Conservation (phyloP, 2,797 vertebrate genomes). For the Chloroceryle inda region DNA sequence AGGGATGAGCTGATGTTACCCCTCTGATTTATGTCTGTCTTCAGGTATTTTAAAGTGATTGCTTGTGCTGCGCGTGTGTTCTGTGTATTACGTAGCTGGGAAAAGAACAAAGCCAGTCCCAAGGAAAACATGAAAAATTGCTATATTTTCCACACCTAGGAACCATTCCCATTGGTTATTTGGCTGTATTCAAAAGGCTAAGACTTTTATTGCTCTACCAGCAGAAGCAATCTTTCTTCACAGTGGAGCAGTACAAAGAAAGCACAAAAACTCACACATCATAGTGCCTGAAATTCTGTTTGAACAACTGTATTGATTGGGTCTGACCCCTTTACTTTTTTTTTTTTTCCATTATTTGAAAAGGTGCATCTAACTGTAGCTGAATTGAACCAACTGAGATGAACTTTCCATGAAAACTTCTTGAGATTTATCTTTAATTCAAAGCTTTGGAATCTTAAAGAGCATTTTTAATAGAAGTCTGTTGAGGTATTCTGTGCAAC, state of each 20-base stretch:
- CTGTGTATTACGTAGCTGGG: background rate
- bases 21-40: constrained; percentile 41
- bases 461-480: constrained; percentile 93
- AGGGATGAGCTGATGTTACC: constrained; percentile 45
- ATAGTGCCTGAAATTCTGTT: constrained; percentile 92
- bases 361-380: constrained; percentile 88
- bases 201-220: constrained; percentile 79
- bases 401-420: constrained; percentile 92
- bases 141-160: constrained; percentile 41
- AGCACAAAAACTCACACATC: constrained; percentile 90
- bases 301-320: constrained; percentile 95
- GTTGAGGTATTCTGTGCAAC: constrained; percentile 83
- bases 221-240: constrained; percentile 85
- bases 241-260: constrained; percentile 89
- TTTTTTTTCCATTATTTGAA: constrained; percentile 91
- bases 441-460: constrained; percentile 94
- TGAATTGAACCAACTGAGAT: constrained; percentile 87
- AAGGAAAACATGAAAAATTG: constrained; percentile 63
- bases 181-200: constrained; percentile 78
- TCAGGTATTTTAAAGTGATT: constrained; percentile 25
- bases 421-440: constrained; percentile 91
- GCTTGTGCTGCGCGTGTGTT: background rate
- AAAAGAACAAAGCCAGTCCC: constrained; percentile 71
- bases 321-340: constrained; percentile 89
- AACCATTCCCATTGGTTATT: constrained; percentile 73